phyloP scores from a whole-genome alignment of 2,113 vertebrate species.

The Hippopotamus amphibius region DNA sequence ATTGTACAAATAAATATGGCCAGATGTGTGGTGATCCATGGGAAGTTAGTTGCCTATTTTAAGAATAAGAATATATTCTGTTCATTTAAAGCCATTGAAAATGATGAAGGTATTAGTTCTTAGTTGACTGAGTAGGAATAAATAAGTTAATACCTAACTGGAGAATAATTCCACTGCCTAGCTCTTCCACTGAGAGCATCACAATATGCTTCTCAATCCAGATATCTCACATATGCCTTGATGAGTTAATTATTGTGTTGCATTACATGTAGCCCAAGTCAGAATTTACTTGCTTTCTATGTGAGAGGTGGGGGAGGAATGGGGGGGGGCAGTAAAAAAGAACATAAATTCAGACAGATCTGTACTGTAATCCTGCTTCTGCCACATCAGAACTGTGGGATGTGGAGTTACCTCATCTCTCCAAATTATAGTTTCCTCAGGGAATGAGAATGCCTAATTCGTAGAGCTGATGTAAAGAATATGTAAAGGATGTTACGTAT shows the following conservation, averaged over 20 bases:
- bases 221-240: not conserved
- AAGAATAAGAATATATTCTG: constrained; percentile 39
- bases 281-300: constrained; percentile 32
- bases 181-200: not conserved
- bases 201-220: not conserved
- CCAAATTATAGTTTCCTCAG: not conserved
- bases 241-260: constrained; percentile 14
- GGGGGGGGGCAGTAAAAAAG: not conserved
- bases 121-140: constrained; percentile 10
- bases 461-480: not conserved
- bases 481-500: not conserved
- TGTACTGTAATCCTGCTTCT: not conserved
- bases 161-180: constrained; percentile 42
- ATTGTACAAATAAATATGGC: constrained; percentile 18
- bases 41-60: constrained; percentile 43
- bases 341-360: not conserved
- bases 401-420: constrained; percentile 24
- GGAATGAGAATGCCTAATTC: not conserved
- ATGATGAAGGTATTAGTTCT: constrained; percentile 15
- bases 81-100: constrained; percentile 17
- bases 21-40: constrained; percentile 17
- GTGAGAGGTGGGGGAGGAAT: not conserved
- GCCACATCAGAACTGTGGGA: not conserved
- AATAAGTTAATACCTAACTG: not conserved
- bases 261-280: not conserved